These are phyloP conservation scores for Dromococcyx pavoninus DNA, from an alignment of 2,797 vertebrate genomes.

Conservation along the genomic window DNA sequence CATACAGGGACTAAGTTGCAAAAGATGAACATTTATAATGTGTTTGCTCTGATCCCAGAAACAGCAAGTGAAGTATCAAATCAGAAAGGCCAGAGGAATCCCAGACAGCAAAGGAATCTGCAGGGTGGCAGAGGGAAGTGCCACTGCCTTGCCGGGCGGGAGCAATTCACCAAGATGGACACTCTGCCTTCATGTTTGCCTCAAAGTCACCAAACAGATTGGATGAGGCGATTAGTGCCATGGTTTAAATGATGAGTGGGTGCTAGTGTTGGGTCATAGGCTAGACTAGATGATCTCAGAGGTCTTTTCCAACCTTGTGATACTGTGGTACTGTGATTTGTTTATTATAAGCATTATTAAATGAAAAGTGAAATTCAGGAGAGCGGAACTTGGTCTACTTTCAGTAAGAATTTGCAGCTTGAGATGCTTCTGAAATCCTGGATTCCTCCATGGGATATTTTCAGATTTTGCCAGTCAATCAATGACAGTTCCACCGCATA, in stretches of 20 bases:
- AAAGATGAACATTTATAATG: background rate
- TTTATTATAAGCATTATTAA: background rate
- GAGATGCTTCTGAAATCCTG: background rate
- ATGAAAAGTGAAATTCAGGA: background rate
- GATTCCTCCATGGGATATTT: background rate
- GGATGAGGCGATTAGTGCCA: no score
- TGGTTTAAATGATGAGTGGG: no score
- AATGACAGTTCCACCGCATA: background rate
- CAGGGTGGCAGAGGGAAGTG: background rate
- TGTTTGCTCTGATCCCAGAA: background rate
- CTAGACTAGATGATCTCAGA: no score
- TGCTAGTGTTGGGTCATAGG: no score
- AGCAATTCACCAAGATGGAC: background rate
- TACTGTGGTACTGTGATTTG: no score
- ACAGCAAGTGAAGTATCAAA: background rate
- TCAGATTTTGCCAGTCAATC: background rate
- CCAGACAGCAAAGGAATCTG: background rate
- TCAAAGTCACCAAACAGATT: background rate
- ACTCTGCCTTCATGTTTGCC: background rate
- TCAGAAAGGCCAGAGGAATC: background rate
- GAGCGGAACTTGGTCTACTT: background rate
- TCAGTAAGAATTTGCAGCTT: background rate
- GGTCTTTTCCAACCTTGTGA: no score
- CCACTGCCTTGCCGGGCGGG: background rate
- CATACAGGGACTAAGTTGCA: background rate